Percentiles rank a stretch among this genome's conserved stretches.
Conservation (phyloP, 1,140 invertebrate species). For the Chironomus striatipennis region DNA sequence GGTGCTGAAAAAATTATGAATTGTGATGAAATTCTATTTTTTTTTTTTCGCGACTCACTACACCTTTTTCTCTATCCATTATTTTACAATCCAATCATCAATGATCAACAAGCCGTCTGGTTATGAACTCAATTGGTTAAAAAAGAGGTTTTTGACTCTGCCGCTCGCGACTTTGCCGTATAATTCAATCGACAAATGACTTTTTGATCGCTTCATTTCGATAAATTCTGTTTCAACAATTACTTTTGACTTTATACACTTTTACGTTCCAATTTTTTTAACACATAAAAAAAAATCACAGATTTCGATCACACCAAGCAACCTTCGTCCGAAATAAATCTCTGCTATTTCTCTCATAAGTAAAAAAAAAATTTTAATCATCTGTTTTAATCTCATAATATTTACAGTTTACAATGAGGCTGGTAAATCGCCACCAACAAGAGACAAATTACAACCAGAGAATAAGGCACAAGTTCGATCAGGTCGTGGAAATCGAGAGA, state of each 20-base stretch:
- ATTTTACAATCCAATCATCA: neutral
- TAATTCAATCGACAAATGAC: conserved; percentile 7
- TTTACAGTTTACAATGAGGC: conserved; percentile 50
- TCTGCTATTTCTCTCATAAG: too few relatives aligned
- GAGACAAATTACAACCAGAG: conserved; percentile 61
- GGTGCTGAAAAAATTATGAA: conserved; percentile 23
- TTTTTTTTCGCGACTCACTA: neutral
- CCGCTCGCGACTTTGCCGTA: neutral
- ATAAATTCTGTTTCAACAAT: conserved; percentile 15
- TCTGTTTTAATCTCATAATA: neutral
- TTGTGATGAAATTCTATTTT: conserved; percentile 17
- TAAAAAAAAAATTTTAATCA: neutral
- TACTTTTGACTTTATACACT: neutral
- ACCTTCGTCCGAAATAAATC: too few relatives aligned
- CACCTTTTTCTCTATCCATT: neutral
- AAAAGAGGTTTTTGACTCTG: conserved; percentile 1
- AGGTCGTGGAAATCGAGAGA: conserved; percentile 34
- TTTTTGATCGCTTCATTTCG: neutral
- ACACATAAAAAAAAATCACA: neutral
- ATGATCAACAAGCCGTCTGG: neutral
- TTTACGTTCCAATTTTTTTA: conserved; percentile 13
- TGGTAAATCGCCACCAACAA: conserved; percentile 60
- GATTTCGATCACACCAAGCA: too few relatives aligned
- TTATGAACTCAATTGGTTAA: too few relatives aligned
- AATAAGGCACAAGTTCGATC: conserved; percentile 53